Percentiles rank a stretch among this genome's conserved stretches.
phyloP scores from a whole-genome alignment of 1,140 invertebrate genomes.

The Caenorhabditis latens region DNA sequence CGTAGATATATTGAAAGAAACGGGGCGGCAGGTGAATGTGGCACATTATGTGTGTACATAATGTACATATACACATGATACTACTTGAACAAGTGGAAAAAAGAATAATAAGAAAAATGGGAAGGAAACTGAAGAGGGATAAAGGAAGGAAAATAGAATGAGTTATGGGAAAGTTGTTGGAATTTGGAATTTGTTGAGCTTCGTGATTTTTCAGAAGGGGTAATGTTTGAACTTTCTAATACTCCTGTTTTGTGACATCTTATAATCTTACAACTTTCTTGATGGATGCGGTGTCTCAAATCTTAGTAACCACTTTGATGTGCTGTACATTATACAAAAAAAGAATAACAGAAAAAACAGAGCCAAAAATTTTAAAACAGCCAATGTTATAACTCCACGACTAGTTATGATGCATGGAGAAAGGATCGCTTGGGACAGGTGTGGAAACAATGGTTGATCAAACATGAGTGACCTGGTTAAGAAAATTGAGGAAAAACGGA shows the following conservation, averaged over 20 bases:
- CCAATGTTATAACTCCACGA: background rate
- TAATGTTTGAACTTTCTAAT: no score
- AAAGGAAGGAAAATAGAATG: no score
- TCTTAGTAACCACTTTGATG: no score
- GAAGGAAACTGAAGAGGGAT: background rate
- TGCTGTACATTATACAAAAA: no score
- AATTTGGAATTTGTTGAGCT: no score
- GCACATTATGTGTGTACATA: constrained; percentile 4
- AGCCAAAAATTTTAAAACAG: background rate
- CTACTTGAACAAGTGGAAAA: background rate
- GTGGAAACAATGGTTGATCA: constrained; percentile 54
- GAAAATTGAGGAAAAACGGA: background rate
- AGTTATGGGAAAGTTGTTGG: no score
- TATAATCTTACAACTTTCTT: no score
- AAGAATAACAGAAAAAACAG: no score
- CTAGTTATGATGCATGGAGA: background rate
- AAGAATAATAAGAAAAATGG: background rate
- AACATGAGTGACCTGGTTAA: constrained; percentile 50
- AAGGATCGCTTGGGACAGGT: background rate
- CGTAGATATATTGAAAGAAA: background rate
- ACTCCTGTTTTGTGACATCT: no score
- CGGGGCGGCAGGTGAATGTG: constrained; percentile 16
- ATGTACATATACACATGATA: background rate
- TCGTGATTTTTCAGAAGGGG: no score
- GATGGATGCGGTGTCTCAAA: no score